phyloP scores from a whole-genome alignment of 2,888 invertebrate species.

The Seira ritae region DNA sequence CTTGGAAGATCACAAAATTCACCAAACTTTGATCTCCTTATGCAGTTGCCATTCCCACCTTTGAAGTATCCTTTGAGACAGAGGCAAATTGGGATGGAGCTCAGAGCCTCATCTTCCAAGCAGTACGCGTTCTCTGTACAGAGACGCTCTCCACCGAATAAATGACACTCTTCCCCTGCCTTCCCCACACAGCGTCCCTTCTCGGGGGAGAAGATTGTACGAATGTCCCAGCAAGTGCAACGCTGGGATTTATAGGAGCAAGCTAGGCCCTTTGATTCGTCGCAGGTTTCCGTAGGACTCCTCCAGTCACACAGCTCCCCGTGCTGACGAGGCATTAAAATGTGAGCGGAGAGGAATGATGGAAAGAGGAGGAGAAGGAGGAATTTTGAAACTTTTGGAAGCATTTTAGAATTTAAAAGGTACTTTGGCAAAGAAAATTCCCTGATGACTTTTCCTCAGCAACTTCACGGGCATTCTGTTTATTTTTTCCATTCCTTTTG shows the following conservation, averaged over 20 bases:
- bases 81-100: slow-evolving; percentile 55
- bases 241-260: slow-evolving; percentile 49
- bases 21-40: slow-evolving; percentile 49
- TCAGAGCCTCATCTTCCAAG: slow-evolving; percentile 52
- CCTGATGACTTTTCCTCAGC: too few species aligned
- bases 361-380: too few species aligned
- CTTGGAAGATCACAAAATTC: slow-evolving; percentile 56
- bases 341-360: too few species aligned
- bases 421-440: too few species aligned
- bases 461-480: too few species aligned
- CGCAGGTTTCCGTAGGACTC: slow-evolving; percentile 53
- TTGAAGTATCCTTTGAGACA: slow-evolving; percentile 65
- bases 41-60: slow-evolving; percentile 58
- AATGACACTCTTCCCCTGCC: slow-evolving; percentile 54
- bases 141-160: slow-evolving; percentile 53
- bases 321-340: slow-evolving; percentile 34
- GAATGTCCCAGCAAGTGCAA: slow-evolving; percentile 61
- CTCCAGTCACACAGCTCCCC: slow-evolving; percentile 58
- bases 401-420: too few species aligned
- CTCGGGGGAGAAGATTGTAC: slow-evolving; percentile 45
- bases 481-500: too few species aligned
- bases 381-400: too few species aligned
- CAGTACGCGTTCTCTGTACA: slow-evolving; percentile 65
- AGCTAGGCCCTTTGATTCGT: slow-evolving; percentile 46
- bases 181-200: slow-evolving; percentile 56